Evolutionary conservation across 2,888 invertebrate species (phyloP).

Genomic region (Tenodera sinensis): DNA sequence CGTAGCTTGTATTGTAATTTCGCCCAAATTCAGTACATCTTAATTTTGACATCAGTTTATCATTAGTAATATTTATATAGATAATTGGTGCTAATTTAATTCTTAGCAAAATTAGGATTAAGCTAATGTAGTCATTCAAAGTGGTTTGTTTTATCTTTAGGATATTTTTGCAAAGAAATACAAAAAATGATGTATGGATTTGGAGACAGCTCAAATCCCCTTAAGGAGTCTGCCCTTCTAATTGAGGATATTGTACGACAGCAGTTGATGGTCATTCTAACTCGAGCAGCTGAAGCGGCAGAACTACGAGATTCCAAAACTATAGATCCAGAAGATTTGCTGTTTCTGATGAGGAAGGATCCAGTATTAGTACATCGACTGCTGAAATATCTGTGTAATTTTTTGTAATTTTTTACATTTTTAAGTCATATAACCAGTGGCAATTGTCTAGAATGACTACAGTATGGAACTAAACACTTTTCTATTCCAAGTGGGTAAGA

Average conservation of each 20-base stretch:
- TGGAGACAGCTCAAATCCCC: conserved; percentile 80
- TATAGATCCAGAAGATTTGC: conserved; percentile 63
- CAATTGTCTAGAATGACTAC: too few species aligned
- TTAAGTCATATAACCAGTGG: too few species aligned
- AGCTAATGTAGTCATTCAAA: neutral
- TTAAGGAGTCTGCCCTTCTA: conserved; percentile 75
- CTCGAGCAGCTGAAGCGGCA: conserved; percentile 68
- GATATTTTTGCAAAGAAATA: conserved; percentile 61
- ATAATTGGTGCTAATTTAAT: too few species aligned
- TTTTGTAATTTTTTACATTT: too few species aligned
- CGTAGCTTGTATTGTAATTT: too few species aligned
- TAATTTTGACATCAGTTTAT: too few species aligned
- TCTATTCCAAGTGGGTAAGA: too few species aligned
- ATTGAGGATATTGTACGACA: conserved; percentile 81
- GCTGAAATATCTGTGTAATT: conserved; percentile 62
- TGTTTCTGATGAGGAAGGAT: conserved; percentile 80
- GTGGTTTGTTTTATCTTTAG: neutral
- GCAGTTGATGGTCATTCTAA: conserved; percentile 74
- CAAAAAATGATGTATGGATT: conserved; percentile 91
- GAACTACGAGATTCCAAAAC: conserved; percentile 52
- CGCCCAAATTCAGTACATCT: too few species aligned
- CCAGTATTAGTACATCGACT: conserved; percentile 71
- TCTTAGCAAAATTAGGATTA: too few species aligned
- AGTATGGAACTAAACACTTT: too few species aligned
- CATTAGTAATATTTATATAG: too few species aligned